Percentiles rank a stretch among this genome's conserved stretches.
Evolutionary conservation across 2,113 vertebrate species (phyloP).

Genomic region (Campylomormyrus numenius): DNA sequence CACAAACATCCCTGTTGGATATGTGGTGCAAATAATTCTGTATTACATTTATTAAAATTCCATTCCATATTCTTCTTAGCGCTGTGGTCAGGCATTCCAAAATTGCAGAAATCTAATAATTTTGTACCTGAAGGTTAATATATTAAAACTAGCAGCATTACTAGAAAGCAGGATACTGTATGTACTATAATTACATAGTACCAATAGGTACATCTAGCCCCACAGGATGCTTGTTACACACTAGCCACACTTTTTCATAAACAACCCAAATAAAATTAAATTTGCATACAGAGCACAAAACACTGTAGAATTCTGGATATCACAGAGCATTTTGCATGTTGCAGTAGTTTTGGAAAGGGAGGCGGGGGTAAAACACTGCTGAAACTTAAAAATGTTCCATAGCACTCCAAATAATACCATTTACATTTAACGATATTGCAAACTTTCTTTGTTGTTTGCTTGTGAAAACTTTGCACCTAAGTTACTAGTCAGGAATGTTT

Average conservation of each 20-base stretch:
- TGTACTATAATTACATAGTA: neutral
- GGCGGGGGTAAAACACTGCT: neutral
- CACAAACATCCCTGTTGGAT: neutral
- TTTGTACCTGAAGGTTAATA: neutral
- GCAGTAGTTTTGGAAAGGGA: neutral
- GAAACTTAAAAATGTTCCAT: neutral
- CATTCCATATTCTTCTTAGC: neutral
- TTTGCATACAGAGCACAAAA: neutral
- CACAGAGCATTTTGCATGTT: neutral
- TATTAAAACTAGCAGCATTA: neutral
- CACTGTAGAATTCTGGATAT: neutral
- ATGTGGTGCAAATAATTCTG: neutral
- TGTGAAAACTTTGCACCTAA: neutral
- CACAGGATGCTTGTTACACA: neutral
- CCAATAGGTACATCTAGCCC: neutral
- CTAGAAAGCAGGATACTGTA: neutral
- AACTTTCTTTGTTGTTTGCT: slow-evolving; percentile 14
- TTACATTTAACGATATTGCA: slow-evolving; percentile 8
- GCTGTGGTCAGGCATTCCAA: neutral
- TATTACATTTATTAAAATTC: neutral
- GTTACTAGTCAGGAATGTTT: slow-evolving; percentile 11
- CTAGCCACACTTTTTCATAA: neutral
- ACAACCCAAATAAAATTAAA: neutral
- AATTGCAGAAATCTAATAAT: neutral
- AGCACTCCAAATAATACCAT: neutral